Evolutionary conservation across 2,888 invertebrate genomes (phyloP), one percentile per base, ranked within the genome.

Genomic region (Caenorhabditis panamensis): DNA sequence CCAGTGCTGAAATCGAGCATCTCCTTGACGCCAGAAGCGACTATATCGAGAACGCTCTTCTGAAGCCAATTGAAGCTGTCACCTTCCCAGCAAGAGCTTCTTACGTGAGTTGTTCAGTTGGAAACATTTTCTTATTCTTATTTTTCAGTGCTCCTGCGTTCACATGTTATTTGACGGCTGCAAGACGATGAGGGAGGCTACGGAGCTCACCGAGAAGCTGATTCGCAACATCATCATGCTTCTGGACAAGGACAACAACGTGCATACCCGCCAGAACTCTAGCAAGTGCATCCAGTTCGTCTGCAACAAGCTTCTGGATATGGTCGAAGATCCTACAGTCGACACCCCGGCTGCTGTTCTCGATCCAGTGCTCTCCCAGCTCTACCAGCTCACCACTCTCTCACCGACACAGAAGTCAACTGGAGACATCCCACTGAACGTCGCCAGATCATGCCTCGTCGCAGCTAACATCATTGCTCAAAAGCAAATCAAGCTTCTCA

Each of bases 401-500:
- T 47, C 62, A 9, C 58, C 71, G 9, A 71, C 44, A 22, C 82
- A 72, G 53, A 78, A 73, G 13, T 56, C 56, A 0, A 69, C 44
- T 18, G 49, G 54, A 0, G 76, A 80, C 24, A 73, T 86, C 79
- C 67, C 72, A 9, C 44, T 89, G 53, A 66, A 80, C 20, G 77
- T 75, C 18, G 83, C 87, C 16, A 76, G 88, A 13, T 83, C 87
- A 1, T 67, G 84, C 26, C 72, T 90, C 37, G 88, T 88, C 24
- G 88, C 89, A 16, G 69, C 88, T 24, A 90, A 89, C 75, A 87
- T 90, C 47, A 80, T 90, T n/a, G 85, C 86, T 28, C 87, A 88
- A 77, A 89, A 89, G 66, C 86, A 87, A 51, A 72, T 89, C 36
- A 85, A 83, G 51, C 79, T 84, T 9, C 80, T 87, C 41, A 85